Evolutionary conservation across 2,113 vertebrate genomes (phyloP).

Genomic region (Eolophus roseicapilla): DNA sequence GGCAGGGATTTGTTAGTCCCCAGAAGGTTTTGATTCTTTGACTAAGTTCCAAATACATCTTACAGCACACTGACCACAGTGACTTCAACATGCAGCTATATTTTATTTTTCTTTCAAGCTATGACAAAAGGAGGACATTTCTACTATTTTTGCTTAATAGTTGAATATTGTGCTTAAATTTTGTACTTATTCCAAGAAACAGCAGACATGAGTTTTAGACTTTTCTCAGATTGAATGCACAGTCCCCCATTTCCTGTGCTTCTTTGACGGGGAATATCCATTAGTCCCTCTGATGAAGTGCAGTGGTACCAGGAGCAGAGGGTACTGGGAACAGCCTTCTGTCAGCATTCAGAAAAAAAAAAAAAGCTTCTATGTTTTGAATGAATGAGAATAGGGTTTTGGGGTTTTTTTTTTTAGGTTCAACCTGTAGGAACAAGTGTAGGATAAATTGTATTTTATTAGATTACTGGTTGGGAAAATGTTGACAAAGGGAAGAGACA

Average conservation of each 20-base stretch:
- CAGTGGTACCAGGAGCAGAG: not conserved
- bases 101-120: not conserved
- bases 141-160: not conserved
- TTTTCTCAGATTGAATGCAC: not conserved
- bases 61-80: not conserved
- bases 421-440: not conserved
- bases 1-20: not conserved
- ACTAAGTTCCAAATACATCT: not conserved
- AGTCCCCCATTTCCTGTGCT: not conserved
- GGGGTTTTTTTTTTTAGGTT: not conserved
- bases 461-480: not conserved
- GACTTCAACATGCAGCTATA: not conserved
- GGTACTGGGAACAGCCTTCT: not conserved
- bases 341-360: not conserved
- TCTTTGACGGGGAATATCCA: not conserved
- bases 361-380: not conserved
- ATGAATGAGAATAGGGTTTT: not conserved
- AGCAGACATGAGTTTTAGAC: not conserved
- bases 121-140: not conserved
- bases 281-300: not conserved
- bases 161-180: not conserved
- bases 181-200: not conserved
- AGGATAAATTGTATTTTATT: not conserved
- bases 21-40: not conserved
- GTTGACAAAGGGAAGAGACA: not conserved